Percentiles rank a stretch among this genome's conserved stretches.
phyloP scores from a whole-genome alignment of 2,888 invertebrate species.

The Hirtodrosophila alboralis region DNA sequence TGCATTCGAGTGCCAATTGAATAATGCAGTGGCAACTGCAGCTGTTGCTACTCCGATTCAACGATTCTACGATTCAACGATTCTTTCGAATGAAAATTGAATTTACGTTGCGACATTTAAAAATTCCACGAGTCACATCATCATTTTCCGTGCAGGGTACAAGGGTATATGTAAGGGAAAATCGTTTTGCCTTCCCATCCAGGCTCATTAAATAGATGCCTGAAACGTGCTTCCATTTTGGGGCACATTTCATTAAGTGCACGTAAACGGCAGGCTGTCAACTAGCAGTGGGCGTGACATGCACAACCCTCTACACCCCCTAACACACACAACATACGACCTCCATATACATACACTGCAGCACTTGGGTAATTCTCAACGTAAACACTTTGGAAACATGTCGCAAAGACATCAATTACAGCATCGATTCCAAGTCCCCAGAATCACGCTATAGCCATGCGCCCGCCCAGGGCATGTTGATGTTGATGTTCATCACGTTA shows the following conservation, averaged over 20 bases:
- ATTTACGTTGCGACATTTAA: slow-evolving; percentile 73
- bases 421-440: slow-evolving; percentile 60
- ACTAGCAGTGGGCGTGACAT: slow-evolving; percentile 65
- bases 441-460: slow-evolving; percentile 20
- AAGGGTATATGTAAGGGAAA: not conserved
- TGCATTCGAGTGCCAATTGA: slow-evolving; percentile 66
- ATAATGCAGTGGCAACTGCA: slow-evolving; percentile 64
- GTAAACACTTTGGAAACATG: slow-evolving; percentile 81
- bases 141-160: slow-evolving; percentile 1
- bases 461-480: slow-evolving; percentile 18
- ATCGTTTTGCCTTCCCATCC: slow-evolving; percentile 41
- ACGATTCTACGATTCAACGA: too few species aligned
- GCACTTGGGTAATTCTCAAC: slow-evolving; percentile 76
- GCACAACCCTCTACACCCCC: not conserved
- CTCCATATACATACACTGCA: slow-evolving; percentile 36
- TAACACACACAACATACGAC: slow-evolving; percentile 8
- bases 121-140: slow-evolving; percentile 53
- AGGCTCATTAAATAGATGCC: slow-evolving; percentile 80
- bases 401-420: slow-evolving; percentile 83
- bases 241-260: slow-evolving; percentile 80
- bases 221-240: slow-evolving; percentile 78
- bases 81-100: slow-evolving; percentile 65
- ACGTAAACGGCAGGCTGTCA: slow-evolving; percentile 75
- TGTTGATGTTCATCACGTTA: slow-evolving; percentile 41
- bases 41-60: slow-evolving; percentile 12